Evolutionary conservation across 2,113 vertebrate genomes (phyloP), one percentile per base, ranked within the genome.

Genomic region (Gobius niger): DNA sequence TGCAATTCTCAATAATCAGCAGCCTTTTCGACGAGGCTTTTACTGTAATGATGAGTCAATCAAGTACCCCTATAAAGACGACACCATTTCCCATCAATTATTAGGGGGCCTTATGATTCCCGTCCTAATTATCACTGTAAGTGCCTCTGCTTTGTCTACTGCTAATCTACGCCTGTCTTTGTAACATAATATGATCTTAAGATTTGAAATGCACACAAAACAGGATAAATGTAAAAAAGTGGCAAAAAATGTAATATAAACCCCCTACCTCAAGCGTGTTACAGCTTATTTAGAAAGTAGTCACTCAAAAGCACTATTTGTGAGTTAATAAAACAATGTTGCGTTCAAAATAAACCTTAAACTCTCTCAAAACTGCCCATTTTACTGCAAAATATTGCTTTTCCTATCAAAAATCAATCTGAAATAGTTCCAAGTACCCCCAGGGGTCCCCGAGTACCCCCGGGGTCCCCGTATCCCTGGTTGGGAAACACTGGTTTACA

Each of bases 41-140:
- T 99, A 96, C 98, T 99, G 98, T 98, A 96, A 92, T 87, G 98
- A 99, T 91, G 96, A 97, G 86, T 94, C 98, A 75, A 95, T 99
- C 96, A 94, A 91, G 88, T 99, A 95, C 88, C 96, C 96, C 76
- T 90, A 91, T 93, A 98, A 95, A 93, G 97, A 96, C 82, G 97
- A 99, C 94, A 99, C 98, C 95, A 97, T 99, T 92, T 91, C 96
- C 91, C 95, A 95, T 95, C 86, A 93, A 76, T 96, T 98, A 90
- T 96, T 99, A 95, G 95, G 94, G 84, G 96, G 93, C 89, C 93
- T 98, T 87, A 92, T 98, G 94, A 93, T 98, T 91, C 97, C 98
- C 54, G 69, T 96, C 93, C 92, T 90, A 90, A 11, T 98, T 78
- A 85, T 95, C 90, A 91, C 95, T 95, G 97, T 99, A 99, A 99